Base-by-base conservation (phyloP, 2,888 invertebrate genomes). In the Sphinx pinastri region DNA sequence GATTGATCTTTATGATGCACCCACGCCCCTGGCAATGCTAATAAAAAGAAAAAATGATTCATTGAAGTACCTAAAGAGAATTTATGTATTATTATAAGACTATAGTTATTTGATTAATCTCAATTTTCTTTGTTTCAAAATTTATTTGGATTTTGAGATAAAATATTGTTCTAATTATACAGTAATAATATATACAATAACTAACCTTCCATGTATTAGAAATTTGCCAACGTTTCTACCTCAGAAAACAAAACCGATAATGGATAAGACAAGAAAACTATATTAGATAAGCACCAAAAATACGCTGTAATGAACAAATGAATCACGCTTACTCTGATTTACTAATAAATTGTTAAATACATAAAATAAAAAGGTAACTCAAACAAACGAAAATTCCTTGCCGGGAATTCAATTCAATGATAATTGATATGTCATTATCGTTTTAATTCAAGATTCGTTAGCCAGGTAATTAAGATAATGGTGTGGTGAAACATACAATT, bases 1-100 rank as follows among this genome's bases (percentile, higher is more conserved):
- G 92, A 93, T 91, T 92, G 90, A 90, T 90, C 91, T 91, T 92
- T 92, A 92, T 91, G 89, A 92, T 85, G 83, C 79, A 87, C 81
- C 87, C 87, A 89, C 89, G 86, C 90, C 89, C 90, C 83, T 60
- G 71, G 12, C 55, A 68, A 68, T 63, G 71, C 54, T 68, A 68
- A 71, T 68, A 58, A 54, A 68, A 55, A 55, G 58, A 69, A 71
- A 54, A 31, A 68, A 54, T 49, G 31, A 55, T 68, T 47, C 25
- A 55, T 25, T 16, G 47, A 47, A 38, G 38, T 38, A 38, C 38
- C 38, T 38, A 38, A 38, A 38, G 38, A 38, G 38, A 38, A 25
- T 25, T 38, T 38, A 38, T 38, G 8, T 38, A 38, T 38, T 38
- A 7, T 5, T 38, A 8, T 7, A 7, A 38, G 5, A 38, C 8